Evolutionary conservation across 2,888 invertebrate genomes (phyloP).

Genomic region (Vanessa cardui): DNA sequence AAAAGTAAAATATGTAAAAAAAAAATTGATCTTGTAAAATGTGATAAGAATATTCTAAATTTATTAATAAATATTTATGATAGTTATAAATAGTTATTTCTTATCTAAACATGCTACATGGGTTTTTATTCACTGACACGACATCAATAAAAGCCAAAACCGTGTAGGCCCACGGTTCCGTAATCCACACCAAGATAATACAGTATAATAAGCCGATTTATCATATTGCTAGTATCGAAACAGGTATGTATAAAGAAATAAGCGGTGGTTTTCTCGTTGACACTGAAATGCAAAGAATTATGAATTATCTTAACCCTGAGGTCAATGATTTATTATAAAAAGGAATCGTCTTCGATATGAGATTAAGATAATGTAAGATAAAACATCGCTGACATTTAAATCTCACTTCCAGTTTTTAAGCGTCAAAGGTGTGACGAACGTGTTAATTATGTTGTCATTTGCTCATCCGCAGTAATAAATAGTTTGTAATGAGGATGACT

Average conservation of each 20-base stretch:
- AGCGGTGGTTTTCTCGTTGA: constrained; percentile 44
- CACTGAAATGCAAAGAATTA: constrained; percentile 50
- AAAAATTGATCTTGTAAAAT: constrained; percentile 1
- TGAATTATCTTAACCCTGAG: constrained; percentile 57
- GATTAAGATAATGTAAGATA: constrained; percentile 28
- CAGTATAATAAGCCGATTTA: constrained; percentile 44
- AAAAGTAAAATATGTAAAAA: not conserved
- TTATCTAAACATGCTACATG: constrained; percentile 25
- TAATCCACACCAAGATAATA: constrained; percentile 31
- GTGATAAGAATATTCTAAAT: constrained; percentile 15
- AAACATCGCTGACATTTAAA: constrained; percentile 23
- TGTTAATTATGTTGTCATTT: constrained; percentile 2
- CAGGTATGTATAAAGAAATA: constrained; percentile 22
- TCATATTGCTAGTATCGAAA: constrained; percentile 38
- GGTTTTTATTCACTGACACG: constrained; percentile 30
- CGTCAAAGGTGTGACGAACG: not conserved
- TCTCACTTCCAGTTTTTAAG: constrained; percentile 17
- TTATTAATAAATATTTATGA: constrained; percentile 29
- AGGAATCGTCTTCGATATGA: constrained; percentile 31
- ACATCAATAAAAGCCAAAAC: constrained; percentile 27
- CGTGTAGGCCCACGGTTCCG: constrained; percentile 28
- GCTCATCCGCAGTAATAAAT: not conserved
- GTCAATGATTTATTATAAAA: constrained; percentile 60
- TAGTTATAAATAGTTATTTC: constrained; percentile 28
- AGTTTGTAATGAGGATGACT: too few relatives aligned